A percentile compares a stretch with the other conserved stretches of the same genome.
Conservation (phyloP, 2,797 vertebrate genomes). For the Pogoniulus pusillus region DNA sequence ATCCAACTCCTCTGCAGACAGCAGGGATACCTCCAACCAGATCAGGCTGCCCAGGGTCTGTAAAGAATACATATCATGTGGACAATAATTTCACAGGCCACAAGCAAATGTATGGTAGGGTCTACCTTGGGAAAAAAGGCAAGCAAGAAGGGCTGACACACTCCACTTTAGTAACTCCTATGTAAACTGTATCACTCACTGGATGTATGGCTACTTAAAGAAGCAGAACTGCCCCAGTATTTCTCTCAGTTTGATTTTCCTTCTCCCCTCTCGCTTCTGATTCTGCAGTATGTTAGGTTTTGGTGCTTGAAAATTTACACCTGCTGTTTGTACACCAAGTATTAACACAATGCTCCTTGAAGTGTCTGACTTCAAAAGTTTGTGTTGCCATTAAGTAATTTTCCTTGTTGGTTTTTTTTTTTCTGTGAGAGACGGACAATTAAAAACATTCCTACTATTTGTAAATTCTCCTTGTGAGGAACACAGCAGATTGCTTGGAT, state of each 20-base stretch:
- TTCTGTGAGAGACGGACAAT: constrained; percentile 70
- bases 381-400: constrained; percentile 47
- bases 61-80: not conserved
- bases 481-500: constrained; percentile 82
- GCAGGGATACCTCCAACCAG: too few species aligned
- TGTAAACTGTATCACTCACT: not conserved
- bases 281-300: not conserved
- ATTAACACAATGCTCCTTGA: not conserved
- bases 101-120: too few species aligned
- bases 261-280: not conserved
- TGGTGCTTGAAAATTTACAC: not conserved
- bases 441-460: constrained; percentile 74
- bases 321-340: not conserved
- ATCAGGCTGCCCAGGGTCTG: not conserved
- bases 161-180: not conserved
- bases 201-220: not conserved
- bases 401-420: constrained; percentile 57
- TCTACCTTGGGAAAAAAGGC: not conserved
- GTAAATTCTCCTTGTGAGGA: constrained; percentile 79
- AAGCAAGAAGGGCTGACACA: not conserved
- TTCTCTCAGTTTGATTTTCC: not conserved
- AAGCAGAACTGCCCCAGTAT: not conserved
- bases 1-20: too few species aligned
- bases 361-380: constrained; percentile 40
- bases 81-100: not conserved